Evolutionary conservation across 2,113 vertebrate species (phyloP).

Genomic region (Felis catus): DNA sequence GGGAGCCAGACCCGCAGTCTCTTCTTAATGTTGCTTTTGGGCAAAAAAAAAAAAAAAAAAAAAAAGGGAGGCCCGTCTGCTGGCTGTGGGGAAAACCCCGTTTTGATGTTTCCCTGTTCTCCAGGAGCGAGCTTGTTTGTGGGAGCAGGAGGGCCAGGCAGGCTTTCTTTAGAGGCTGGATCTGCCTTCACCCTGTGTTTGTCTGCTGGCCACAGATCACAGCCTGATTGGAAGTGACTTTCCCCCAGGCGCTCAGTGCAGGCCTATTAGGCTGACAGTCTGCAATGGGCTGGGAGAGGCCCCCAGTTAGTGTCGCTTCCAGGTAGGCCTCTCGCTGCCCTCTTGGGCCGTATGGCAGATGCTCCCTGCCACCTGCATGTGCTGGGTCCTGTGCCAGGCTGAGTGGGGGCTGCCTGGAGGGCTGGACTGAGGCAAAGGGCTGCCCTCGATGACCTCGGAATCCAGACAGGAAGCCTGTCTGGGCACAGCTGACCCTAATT

Average conservation of each 20-base stretch:
- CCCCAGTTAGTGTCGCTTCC: neutral
- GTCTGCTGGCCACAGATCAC: neutral
- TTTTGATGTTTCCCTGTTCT: neutral
- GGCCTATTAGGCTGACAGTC: slow-evolving; percentile 54
- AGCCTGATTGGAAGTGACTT: slow-evolving; percentile 73
- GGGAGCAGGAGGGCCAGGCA: neutral
- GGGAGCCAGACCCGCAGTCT: neutral
- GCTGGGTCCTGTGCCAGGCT: neutral
- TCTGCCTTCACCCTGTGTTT: slow-evolving; percentile 19
- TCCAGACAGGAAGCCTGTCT: neutral
- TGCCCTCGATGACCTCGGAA: neutral
- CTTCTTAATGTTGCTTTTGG: neutral
- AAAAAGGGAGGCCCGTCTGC: neutral
- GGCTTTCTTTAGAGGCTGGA: neutral
- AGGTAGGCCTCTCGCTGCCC: slow-evolving; percentile 39
- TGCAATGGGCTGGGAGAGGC: slow-evolving; percentile 47
- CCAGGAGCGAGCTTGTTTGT: neutral
- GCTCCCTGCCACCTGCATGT: neutral
- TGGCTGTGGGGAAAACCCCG: neutral
- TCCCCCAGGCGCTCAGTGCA: slow-evolving; percentile 38
- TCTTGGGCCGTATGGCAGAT: neutral
- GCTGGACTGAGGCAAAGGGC: neutral
- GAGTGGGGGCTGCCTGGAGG: neutral
- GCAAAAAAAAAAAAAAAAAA: neutral
- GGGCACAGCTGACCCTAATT: neutral